Conservation (phyloP, 2,113 vertebrate species). For the Seriola rivoliana region DNA sequence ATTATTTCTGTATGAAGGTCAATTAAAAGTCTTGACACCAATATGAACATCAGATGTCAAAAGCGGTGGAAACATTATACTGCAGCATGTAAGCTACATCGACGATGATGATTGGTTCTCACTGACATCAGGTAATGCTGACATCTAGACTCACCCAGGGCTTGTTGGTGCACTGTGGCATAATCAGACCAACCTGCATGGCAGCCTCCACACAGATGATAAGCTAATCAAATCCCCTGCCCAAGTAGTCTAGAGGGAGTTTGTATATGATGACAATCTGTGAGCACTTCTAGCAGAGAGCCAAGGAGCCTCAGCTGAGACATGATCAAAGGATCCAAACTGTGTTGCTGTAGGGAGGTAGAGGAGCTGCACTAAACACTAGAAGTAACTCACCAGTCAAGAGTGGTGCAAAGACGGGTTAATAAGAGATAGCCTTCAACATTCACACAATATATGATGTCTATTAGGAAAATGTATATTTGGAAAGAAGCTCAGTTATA, state of each 20-base stretch:
- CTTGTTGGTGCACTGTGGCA: slow-evolving; percentile 43
- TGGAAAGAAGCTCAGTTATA: not conserved
- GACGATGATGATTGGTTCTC: slow-evolving; percentile 4
- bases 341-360: slow-evolving; percentile 40
- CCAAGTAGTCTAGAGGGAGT: slow-evolving; percentile 61
- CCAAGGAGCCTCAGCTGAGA: slow-evolving; percentile 56
- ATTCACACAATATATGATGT: slow-evolving; percentile 2
- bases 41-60: slow-evolving; percentile 13
- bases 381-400: slow-evolving; percentile 22
- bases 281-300: slow-evolving; percentile 51
- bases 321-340: slow-evolving; percentile 69
- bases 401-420: slow-evolving; percentile 16
- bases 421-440: slow-evolving; percentile 18
- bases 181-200: slow-evolving; percentile 55
- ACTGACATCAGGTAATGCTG: slow-evolving; percentile 26
- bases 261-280: slow-evolving; percentile 64
- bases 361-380: slow-evolving; percentile 37
- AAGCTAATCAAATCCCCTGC: slow-evolving; percentile 69
- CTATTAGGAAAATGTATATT: not conserved
- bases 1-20: slow-evolving; percentile 6
- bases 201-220: slow-evolving; percentile 54
- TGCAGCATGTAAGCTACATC: slow-evolving; percentile 19
- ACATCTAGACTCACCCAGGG: slow-evolving; percentile 39
- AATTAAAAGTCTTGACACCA: slow-evolving; percentile 32
- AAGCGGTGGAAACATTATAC: not conserved